phyloP scores from a whole-genome alignment of 2,797 vertebrate genomes.

The Emys orbicularis region DNA sequence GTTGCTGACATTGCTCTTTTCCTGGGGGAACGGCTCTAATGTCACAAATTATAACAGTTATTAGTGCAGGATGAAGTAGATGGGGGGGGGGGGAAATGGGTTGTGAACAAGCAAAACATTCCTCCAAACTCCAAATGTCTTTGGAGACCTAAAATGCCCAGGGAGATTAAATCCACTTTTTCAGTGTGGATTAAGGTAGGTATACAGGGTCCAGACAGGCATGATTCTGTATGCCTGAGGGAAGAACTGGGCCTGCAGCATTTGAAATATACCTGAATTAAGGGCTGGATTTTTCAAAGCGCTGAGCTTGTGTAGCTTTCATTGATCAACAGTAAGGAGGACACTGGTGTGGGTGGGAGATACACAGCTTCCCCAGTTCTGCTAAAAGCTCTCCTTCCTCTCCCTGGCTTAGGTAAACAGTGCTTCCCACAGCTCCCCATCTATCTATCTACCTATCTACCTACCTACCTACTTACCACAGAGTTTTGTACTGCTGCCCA shows the following conservation, averaged over 20 bases:
- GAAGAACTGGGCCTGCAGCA: background rate
- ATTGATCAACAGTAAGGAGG: background rate
- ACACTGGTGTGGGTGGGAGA: background rate
- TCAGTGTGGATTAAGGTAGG: background rate
- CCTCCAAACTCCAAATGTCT: accelerated
- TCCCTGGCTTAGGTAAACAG: background rate
- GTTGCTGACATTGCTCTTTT: background rate
- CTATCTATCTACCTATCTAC: background rate
- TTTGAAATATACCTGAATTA: background rate
- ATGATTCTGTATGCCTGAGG: background rate
- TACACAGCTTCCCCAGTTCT: background rate
- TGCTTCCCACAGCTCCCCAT: background rate
- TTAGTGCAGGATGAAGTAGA: background rate
- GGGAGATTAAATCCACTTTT: background rate
- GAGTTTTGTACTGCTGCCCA: background rate
- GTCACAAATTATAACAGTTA: background rate
- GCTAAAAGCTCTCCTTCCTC: background rate
- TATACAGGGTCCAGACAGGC: background rate
- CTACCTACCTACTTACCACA: background rate
- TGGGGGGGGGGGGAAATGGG: background rate
- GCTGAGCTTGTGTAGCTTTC: background rate
- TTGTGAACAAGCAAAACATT: background rate
- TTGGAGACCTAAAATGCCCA: background rate
- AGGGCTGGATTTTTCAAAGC: background rate
- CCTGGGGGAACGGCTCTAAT: background rate